Percentiles rank a stretch among this genome's conserved stretches.
Conservation (phyloP, 2,797 vertebrate genomes). For the Poecilia wingei region DNA sequence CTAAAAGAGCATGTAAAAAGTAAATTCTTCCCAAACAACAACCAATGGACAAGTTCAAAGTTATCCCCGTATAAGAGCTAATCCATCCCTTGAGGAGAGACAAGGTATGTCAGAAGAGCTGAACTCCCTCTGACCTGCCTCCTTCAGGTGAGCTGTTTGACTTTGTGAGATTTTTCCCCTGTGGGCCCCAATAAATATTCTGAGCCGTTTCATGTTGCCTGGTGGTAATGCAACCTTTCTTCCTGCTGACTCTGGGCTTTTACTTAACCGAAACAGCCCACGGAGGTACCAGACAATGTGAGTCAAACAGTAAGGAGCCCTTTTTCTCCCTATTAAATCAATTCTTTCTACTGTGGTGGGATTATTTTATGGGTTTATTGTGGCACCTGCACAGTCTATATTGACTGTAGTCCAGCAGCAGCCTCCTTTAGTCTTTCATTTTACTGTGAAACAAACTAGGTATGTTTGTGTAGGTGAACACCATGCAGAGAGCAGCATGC, state of each 20-base stretch:
- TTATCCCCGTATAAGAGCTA: conserved; percentile 11
- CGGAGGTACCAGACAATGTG: conserved; percentile 20
- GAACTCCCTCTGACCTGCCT: conserved; percentile 54
- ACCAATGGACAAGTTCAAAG: conserved; percentile 23
- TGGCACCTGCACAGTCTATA: conserved; percentile 13
- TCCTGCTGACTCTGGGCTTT: conserved; percentile 49
- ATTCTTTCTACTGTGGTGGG: conserved; percentile 9
- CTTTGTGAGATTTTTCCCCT: conserved; percentile 56
- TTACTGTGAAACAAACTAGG: conserved; percentile 35
- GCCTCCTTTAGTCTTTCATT: conserved; percentile 42
- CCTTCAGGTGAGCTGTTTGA: conserved; percentile 65
- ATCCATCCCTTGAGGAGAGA: conserved; percentile 21
- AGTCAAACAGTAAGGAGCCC: conserved; percentile 16
- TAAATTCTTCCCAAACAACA: conserved; percentile 38
- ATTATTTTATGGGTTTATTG: conserved; percentile 40
- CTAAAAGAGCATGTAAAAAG: conserved; percentile 27
- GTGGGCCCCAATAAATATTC: conserved; percentile 61
- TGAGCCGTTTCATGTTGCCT: conserved; percentile 55
- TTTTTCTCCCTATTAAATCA: conserved; percentile 24
- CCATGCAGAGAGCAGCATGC: conserved; percentile 55
- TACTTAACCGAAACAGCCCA: conserved; percentile 49
- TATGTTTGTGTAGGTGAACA: conserved; percentile 35
- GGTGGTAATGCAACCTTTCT: conserved; percentile 52
- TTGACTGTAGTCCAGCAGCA: conserved; percentile 18
- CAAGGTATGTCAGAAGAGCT: conserved; percentile 32